These are phyloP conservation scores for Phengaris alcon DNA, from an alignment of 2,888 invertebrate species.

Conservation along the genomic window DNA sequence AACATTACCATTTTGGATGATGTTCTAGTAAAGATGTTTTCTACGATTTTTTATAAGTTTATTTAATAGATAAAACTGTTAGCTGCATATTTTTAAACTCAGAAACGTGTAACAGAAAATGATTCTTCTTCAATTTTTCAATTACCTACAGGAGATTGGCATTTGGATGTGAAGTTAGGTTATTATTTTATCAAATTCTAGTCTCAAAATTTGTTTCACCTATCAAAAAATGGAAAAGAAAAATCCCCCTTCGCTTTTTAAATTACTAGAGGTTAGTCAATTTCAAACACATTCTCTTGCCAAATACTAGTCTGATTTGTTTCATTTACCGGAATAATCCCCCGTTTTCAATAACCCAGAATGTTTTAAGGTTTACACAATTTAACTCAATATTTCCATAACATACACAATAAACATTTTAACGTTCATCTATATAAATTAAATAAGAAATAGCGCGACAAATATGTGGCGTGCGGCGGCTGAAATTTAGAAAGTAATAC, in stretches of 20 bases:
- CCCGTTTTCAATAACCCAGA: not conserved
- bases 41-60: not conserved
- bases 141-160: too few species aligned
- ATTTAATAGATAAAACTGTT: not conserved
- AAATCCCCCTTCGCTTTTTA: too few species aligned
- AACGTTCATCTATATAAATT: slow-evolving; percentile 5
- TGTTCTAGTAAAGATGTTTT: not conserved
- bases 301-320: not conserved
- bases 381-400: too few species aligned
- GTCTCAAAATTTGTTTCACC: too few species aligned
- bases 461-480: slow-evolving; percentile 23
- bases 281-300: too few species aligned
- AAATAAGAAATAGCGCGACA: slow-evolving; percentile 4
- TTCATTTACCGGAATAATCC: not conserved
- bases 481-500: slow-evolving; percentile 41
- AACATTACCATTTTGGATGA: slow-evolving; percentile 10
- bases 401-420: not conserved
- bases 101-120: too few species aligned
- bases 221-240: too few species aligned
- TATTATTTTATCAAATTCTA: too few species aligned
- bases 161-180: too few species aligned
- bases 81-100: too few species aligned
- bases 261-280: too few species aligned
- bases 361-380: not conserved
- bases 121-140: too few species aligned